A percentile compares a stretch with the other conserved stretches of the same genome.
Evolutionary conservation across 2,888 invertebrate genomes (phyloP).

Genomic region (Chaetoderma sp.): DNA sequence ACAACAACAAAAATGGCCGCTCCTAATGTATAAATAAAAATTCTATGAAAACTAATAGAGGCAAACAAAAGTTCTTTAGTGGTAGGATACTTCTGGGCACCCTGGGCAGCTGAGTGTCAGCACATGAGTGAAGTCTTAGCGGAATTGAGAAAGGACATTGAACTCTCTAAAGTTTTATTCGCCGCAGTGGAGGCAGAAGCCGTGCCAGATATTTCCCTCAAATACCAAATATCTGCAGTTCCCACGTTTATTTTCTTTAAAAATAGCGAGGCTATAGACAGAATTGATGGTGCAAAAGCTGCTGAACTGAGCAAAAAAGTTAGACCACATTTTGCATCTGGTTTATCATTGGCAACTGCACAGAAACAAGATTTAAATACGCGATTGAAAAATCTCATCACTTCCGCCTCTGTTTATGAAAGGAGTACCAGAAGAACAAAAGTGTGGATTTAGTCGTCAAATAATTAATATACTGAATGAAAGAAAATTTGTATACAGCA

Average conservation of each 20-base stretch:
- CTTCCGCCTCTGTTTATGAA: constrained; percentile 73
- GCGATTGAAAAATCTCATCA: constrained; percentile 71
- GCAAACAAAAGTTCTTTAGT: too few relatives aligned
- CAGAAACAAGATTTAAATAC: constrained; percentile 67
- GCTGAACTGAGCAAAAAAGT: constrained; percentile 82
- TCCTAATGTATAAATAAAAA: too few relatives aligned
- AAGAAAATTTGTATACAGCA: constrained; percentile 70
- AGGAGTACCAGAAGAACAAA: constrained; percentile 71
- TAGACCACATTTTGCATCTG: constrained; percentile 33
- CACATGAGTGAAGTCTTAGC: constrained; percentile 87
- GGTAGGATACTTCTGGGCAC: constrained; percentile 89
- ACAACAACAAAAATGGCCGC: too few relatives aligned
- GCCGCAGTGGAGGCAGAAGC: constrained; percentile 81
- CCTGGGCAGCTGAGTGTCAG: constrained; percentile 91
- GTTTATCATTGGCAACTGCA: constrained; percentile 31
- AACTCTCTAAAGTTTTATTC: constrained; percentile 51
- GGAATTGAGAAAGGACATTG: constrained; percentile 74
- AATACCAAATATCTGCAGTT: constrained; percentile 85
- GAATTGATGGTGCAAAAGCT: constrained; percentile 90
- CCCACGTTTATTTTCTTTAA: constrained; percentile 85
- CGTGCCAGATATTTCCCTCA: constrained; percentile 84
- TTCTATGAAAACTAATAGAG: too few relatives aligned
- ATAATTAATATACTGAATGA: constrained; percentile 85
- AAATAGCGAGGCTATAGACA: constrained; percentile 79
- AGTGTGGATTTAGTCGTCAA: constrained; percentile 77